Evolutionary conservation across 2,113 vertebrate species (phyloP).

Genomic region (Scortum barcoo): DNA sequence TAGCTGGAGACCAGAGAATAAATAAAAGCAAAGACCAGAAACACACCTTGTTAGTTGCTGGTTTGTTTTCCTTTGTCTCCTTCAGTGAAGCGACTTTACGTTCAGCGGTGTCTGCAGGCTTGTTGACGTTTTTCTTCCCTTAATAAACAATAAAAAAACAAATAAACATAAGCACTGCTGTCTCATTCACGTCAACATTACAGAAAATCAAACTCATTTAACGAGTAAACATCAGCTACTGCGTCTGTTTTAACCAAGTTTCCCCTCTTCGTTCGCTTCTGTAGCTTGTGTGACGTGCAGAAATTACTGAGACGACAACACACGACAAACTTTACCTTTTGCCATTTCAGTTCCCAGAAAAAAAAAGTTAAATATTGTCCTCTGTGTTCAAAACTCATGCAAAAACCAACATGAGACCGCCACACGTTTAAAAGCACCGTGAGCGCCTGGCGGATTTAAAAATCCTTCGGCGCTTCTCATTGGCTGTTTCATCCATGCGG

Average conservation of each 20-base stretch:
- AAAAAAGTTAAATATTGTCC: neutral
- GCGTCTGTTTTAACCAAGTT: neutral
- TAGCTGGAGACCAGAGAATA: neutral
- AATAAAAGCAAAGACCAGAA: neutral
- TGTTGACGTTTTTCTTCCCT: constrained; percentile 77
- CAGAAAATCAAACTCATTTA: neutral
- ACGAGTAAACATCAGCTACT: constrained; percentile 3
- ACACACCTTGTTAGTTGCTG: constrained; percentile 61
- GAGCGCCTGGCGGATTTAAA: constrained; percentile 70
- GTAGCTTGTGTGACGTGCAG: no score
- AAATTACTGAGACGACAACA: neutral
- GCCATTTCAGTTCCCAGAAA: constrained; percentile 74
- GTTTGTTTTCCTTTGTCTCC: constrained; percentile 85
- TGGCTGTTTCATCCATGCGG: constrained; percentile 46
- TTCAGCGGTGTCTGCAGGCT: constrained; percentile 64
- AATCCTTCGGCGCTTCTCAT: constrained; percentile 46
- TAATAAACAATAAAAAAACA: constrained; percentile 33
- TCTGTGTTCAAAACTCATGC: neutral
- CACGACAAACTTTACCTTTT: constrained; percentile 75
- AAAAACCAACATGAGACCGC: neutral
- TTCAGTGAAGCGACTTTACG: constrained; percentile 37
- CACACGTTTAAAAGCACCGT: rapidly evolving
- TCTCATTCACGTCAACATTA: neutral
- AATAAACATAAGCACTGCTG: neutral
- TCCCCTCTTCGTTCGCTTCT: neutral